Evolutionary conservation across 2,113 vertebrate species (phyloP), one percentile per base, ranked within the genome.

Genomic region (Bungarus multicinctus): DNA sequence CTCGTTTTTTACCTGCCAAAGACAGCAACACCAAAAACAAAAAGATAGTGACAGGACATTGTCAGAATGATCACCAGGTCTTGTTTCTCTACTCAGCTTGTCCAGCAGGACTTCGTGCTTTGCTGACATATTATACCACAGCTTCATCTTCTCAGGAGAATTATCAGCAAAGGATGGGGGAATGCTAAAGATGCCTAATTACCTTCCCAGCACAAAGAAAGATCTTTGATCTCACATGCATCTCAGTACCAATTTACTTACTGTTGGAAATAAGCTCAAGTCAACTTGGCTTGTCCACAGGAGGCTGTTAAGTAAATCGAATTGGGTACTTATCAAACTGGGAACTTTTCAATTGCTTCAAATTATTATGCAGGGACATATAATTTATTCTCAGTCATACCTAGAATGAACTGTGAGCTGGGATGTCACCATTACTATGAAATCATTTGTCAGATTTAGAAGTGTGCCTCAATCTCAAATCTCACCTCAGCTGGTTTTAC

Each of bases 1-100:
- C 96, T 96, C 94, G 22, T 95, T 97, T 97, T 97, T 95, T 95
- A 96, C 94, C 95, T 97, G 96, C 95, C 95, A 94, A 89, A 53
- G 47, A 95, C 90, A 95, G 95, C 96, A 97, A 95, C 95, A 94
- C 90, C 18, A 92, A 85, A 96, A 96, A 96, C 94, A 97, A 97
- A 97, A 94, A 95, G 47, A 22, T 87, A 94, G 93, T 93, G 89
- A 92, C 94, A 91, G 95, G 94, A 89, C 64, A 94, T 96, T 97
- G 96, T 97, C 96, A 97, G 86, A 94, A 91, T 34, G 90, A 96
- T 96, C 92, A 95, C 92, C 93, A 93, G 87, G 54, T 95, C 95
- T 93, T 96, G 91, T 95, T 96, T 96, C 96, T 95, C 91, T 43
- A 89, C 91, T 88, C 92, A 92, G 54, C 57, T 94, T 69, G n/a